phyloP scores from a whole-genome alignment of 2,797 vertebrate species.

The Carcharodon carcharias region DNA sequence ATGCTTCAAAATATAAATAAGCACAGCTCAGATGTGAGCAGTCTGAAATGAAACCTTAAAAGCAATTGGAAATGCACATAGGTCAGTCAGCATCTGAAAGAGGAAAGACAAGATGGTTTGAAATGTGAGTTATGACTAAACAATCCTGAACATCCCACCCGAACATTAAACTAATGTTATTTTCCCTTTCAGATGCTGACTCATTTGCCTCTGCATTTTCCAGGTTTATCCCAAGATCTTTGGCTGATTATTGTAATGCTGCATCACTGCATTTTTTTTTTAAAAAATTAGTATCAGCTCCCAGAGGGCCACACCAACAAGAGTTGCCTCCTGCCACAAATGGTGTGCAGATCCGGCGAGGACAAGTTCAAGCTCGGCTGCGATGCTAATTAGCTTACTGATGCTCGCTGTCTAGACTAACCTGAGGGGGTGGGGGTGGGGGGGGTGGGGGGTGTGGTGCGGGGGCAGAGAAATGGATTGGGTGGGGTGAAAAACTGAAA shows the following conservation, averaged over 20 bases:
- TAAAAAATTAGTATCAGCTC: neutral
- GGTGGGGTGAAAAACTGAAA: conserved; percentile 60
- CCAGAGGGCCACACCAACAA: neutral
- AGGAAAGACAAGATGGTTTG: neutral
- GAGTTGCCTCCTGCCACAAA: neutral
- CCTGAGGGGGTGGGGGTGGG: conserved; percentile 44
- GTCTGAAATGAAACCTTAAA: neutral
- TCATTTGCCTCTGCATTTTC: neutral
- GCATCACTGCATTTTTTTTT: neutral
- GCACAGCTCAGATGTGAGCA: neutral
- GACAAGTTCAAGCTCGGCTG: too few species aligned
- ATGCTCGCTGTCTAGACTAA: conserved; percentile 55
- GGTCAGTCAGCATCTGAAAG: neutral
- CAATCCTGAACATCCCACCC: neutral
- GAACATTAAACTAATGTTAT: neutral
- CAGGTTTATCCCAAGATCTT: neutral
- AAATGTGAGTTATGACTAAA: neutral
- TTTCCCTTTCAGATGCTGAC: neutral
- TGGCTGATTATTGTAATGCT: neutral
- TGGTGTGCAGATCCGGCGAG: neutral
- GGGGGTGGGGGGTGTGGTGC: too few species aligned
- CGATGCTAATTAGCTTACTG: neutral
- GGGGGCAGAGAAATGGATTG: conserved; percentile 38
- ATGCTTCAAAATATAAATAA: neutral
- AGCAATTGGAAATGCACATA: neutral